phyloP scores from a whole-genome alignment of 2,888 invertebrate species.

The Venustoraphidia nigricollis region DNA sequence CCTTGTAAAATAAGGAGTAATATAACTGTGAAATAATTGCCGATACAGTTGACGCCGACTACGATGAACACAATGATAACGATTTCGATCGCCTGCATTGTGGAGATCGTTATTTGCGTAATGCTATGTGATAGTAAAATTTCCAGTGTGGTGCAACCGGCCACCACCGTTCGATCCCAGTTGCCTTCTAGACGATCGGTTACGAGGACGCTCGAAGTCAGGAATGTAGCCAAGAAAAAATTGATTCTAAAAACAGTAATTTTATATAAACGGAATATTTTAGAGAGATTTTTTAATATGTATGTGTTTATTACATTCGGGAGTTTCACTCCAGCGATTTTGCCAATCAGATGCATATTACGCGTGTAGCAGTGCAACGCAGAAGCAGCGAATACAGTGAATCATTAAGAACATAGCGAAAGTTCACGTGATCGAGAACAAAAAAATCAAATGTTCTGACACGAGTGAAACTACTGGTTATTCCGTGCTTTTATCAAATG shows the following conservation, averaged over 20 bases:
- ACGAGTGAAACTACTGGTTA: too few species aligned
- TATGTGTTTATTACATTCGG: too few species aligned
- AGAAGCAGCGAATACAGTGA: too few species aligned
- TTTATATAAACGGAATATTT: too few species aligned
- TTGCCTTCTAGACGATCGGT: slow-evolving; percentile 69
- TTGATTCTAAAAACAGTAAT: slow-evolving; percentile 41
- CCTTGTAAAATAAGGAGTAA: slow-evolving; percentile 53
- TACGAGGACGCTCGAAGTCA: slow-evolving; percentile 70
- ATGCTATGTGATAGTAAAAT: slow-evolving; percentile 67
- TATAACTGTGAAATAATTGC: slow-evolving; percentile 44
- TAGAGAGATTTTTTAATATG: too few species aligned
- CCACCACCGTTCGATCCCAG: slow-evolving; percentile 74
- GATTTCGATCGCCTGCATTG: slow-evolving; percentile 48
- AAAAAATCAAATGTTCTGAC: too few species aligned
- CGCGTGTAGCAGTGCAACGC: too few species aligned
- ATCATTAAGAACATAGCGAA: too few species aligned
- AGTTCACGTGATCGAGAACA: too few species aligned
- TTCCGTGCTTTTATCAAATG: too few species aligned
- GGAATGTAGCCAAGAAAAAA: slow-evolving; percentile 71
- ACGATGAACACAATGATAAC: slow-evolving; percentile 43
- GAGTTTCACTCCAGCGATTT: too few species aligned
- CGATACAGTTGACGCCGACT: slow-evolving; percentile 44
- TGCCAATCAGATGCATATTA: too few species aligned
- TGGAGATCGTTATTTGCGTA: slow-evolving; percentile 59
- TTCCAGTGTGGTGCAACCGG: slow-evolving; percentile 68